Evolutionary conservation across 2,797 vertebrate genomes (phyloP).

Genomic region (Argya squamiceps): DNA sequence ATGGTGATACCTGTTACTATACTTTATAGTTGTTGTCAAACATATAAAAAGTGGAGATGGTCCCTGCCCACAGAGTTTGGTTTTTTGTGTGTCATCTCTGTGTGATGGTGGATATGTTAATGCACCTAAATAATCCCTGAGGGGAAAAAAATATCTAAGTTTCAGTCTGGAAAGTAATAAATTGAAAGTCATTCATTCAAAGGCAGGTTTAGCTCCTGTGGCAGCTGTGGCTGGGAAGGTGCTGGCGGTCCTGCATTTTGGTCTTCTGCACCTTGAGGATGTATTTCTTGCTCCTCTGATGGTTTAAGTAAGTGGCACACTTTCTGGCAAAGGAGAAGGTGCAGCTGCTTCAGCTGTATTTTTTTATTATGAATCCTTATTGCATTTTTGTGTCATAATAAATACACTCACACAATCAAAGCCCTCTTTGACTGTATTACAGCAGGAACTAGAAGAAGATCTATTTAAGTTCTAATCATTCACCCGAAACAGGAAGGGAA

Average conservation of each 20-base stretch:
- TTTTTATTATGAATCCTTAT: neutral
- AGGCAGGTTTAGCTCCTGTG: neutral
- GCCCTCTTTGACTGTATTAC: neutral
- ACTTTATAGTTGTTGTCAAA: neutral
- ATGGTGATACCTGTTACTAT: neutral
- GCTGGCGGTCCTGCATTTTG: neutral
- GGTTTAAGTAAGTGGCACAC: fast-evolving
- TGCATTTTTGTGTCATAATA: neutral
- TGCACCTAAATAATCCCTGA: neutral
- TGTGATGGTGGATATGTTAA: neutral
- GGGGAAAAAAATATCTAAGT: neutral
- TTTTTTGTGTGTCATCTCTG: neutral
- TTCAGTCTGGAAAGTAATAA: neutral
- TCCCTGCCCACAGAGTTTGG: neutral
- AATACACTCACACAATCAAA: neutral
- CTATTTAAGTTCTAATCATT: neutral
- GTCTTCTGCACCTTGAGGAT: neutral
- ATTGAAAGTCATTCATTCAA: neutral
- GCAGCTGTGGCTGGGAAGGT: neutral
- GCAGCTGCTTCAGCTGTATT: neutral
- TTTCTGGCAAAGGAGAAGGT: neutral
- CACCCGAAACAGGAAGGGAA: neutral
- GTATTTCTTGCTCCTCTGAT: neutral
- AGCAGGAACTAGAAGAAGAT: neutral
- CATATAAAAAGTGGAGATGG: neutral